Base-by-base conservation (phyloP, 2,888 invertebrate species). In the Artemia sinica region DNA sequence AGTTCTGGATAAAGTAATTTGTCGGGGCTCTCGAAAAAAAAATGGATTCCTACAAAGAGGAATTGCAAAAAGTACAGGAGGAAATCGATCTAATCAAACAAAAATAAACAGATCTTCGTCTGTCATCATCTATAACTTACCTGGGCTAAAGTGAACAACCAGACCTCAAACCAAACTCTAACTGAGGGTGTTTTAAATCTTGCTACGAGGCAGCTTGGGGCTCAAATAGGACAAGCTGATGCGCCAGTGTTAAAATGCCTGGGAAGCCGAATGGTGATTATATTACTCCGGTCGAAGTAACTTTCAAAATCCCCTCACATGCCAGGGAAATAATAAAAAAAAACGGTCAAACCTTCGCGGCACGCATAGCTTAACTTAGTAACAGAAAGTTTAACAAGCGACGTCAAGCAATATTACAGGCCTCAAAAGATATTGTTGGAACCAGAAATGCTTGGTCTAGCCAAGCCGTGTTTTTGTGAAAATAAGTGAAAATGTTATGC, bases 61-160 rank as follows among this genome's bases (percentile, higher is more conserved):
- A 58, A 58, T 8, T 58, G 14, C 58, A 58, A 13, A 58, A 58
- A 58, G 58, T 58, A 58, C 58, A 58, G 58, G 58, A 58, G 13
- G 58, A 58, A 58, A 58, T 58, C 6, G 58, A 58, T 14, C 4
- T 58, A 13, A 58, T 58, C 13, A 0, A 58, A 58, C 58, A 58
- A 58, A 58, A 58, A 0, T n/a, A n/a, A 58, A 58, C 58, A 58
- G 14, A 58, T 4, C 58, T 14, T 58, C 58, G 8, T 58, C 58
- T 4, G 14, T 58, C 58, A 58, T 58, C 14, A 58, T 58, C 58
- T 14, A 58, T 14, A 58, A 58, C 8, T 58, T 58, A 58, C 58
- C 58, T 58, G 58, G 58, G 14, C 58, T 58, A 14, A 58, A 58
- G 58, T 14, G 58, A 58, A 58, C 58, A 52, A 52, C 58, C 58